Evolutionary conservation across 2,113 vertebrate species (phyloP).

Genomic region (Hippocampus mohnikei): DNA sequence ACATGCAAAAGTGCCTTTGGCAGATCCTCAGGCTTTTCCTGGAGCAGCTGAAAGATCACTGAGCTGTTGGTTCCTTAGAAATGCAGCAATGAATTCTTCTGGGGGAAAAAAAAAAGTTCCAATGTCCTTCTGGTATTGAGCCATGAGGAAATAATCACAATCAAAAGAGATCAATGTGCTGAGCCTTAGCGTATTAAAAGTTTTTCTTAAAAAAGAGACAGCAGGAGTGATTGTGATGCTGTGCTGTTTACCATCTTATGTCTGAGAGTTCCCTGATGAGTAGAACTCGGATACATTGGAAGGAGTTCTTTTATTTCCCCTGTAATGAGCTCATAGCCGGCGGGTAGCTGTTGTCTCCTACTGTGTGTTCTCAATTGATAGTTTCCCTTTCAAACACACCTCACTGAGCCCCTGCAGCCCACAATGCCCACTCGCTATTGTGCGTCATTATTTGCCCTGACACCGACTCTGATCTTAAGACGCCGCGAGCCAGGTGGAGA

Average conservation of each 20-base stretch:
- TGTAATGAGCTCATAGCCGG: constrained; percentile 57
- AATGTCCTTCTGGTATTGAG: constrained; percentile 5
- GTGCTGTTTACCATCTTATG: constrained; percentile 13
- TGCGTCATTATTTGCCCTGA: constrained; percentile 39
- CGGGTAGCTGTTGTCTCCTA: constrained; percentile 55
- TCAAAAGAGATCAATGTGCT: constrained; percentile 11
- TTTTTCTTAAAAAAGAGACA: constrained; percentile 15
- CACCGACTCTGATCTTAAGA: constrained; percentile 55
- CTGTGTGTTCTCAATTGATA: constrained; percentile 57
- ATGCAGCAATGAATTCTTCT: constrained; percentile 25
- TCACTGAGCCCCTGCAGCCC: constrained; percentile 44
- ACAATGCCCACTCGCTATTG: constrained; percentile 28
- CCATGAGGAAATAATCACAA: constrained; percentile 16
- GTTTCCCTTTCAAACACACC: constrained; percentile 55
- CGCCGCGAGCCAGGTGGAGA: constrained; percentile 26
- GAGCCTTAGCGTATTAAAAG: constrained; percentile 2
- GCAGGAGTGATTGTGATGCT: constrained; percentile 1
- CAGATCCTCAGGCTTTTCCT: constrained; percentile 46
- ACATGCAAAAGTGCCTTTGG: constrained; percentile 17
- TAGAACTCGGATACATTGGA: constrained; percentile 38
- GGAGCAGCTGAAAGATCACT: constrained; percentile 48
- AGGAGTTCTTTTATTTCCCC: constrained; percentile 52
- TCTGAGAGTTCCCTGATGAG: constrained; percentile 35
- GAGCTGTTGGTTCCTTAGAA: constrained; percentile 2
- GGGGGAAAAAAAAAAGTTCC: constrained; percentile 9